phyloP scores from a whole-genome alignment of 2,888 invertebrate genomes.

The Lymantria monacha region DNA sequence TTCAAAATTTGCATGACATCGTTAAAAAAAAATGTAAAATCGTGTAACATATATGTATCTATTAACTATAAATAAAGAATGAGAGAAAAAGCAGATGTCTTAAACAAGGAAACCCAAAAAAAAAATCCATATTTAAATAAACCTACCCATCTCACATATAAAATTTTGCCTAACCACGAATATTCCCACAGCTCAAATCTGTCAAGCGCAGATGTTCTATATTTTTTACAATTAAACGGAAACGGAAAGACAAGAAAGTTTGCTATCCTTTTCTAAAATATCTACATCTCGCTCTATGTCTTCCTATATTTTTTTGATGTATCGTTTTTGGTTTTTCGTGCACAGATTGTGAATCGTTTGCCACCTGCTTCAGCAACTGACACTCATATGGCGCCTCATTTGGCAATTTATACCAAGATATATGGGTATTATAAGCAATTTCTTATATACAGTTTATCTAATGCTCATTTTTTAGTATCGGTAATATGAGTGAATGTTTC shows the following conservation, averaged over 20 bases:
- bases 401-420: constrained; percentile 4
- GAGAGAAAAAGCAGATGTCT: too few species aligned
- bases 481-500: too few species aligned
- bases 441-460: too few species aligned
- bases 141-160: constrained; percentile 4
- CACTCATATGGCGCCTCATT: constrained; percentile 59
- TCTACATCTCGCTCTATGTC: constrained; percentile 48
- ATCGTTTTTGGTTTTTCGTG: constrained; percentile 59
- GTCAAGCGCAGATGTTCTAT: constrained; percentile 67
- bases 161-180: constrained; percentile 34
- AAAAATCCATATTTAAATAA: too few species aligned
- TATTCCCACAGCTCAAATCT: constrained; percentile 62
- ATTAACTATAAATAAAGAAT: too few species aligned
- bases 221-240: constrained; percentile 75
- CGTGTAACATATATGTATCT: too few species aligned
- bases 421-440: background rate
- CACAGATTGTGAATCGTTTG: constrained; percentile 65
- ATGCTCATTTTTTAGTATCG: too few species aligned
- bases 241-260: constrained; percentile 68
- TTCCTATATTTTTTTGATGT: constrained; percentile 55
- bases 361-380: constrained; percentile 74
- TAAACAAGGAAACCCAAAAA: too few species aligned
- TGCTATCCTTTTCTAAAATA: constrained; percentile 44
- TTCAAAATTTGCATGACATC: too few species aligned
- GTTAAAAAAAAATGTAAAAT: too few species aligned